phyloP scores from a whole-genome alignment of 2,888 invertebrate species.

The Mythimna pallens region DNA sequence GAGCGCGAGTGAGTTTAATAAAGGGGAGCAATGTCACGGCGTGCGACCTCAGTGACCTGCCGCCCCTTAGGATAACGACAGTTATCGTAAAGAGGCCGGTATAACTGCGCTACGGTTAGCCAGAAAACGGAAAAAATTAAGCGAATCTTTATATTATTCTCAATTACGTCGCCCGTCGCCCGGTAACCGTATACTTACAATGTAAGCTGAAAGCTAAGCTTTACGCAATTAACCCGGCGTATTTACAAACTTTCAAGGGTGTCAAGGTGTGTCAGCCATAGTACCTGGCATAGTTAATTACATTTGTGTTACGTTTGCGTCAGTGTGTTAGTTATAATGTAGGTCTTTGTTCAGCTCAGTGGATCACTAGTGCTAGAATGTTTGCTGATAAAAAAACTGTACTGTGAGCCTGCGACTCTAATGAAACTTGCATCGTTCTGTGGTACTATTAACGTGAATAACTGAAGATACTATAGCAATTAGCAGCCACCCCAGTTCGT shows the following conservation, averaged over 20 bases:
- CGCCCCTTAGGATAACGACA: conserved; percentile 77
- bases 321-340: conserved; percentile 57
- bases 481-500: conserved; percentile 67
- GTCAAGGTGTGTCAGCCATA: conserved; percentile 59
- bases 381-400: conserved; percentile 54
- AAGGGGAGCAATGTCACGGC: conserved; percentile 82
- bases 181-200: conserved; percentile 32
- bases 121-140: conserved; percentile 60
- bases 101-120: conserved; percentile 58
- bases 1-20: conserved; percentile 83
- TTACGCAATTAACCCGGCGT: conserved; percentile 53
- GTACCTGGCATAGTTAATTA: conserved; percentile 66
- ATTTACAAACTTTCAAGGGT: conserved; percentile 65
- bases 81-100: conserved; percentile 76
- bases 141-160: conserved; percentile 61
- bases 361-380: conserved; percentile 57
- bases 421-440: conserved; percentile 58
- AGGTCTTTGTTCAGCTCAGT: conserved; percentile 54
- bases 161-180: conserved; percentile 37
- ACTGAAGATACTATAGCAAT: conserved; percentile 79
- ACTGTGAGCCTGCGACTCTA: conserved; percentile 61
- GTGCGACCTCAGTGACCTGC: conserved; percentile 72
- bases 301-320: conserved; percentile 61
- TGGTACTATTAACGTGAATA: conserved; percentile 69
- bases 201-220: conserved; percentile 40